Evolutionary conservation across 2,888 invertebrate genomes (phyloP), one percentile per base, ranked within the genome.

Genomic region (Xanthia togata): DNA sequence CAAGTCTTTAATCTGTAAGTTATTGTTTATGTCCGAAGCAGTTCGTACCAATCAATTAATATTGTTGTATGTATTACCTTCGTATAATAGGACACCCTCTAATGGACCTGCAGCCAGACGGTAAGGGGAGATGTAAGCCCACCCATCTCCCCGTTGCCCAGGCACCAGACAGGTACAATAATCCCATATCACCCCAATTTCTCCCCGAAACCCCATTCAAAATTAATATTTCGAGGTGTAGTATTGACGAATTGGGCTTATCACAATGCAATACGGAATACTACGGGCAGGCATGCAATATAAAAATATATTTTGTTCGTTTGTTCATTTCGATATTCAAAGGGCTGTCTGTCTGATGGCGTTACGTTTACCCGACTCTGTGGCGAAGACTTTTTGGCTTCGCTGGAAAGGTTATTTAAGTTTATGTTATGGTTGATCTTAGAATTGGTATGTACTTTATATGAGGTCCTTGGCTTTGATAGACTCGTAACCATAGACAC

Each of bases 111-210:
- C 69, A 69, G 74, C 38, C 63, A 75, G 74, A 76, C 64, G 67
- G 74, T 17, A 64, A 70, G 35, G 88, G 87, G 83, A 73, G 71
- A 68, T 81, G 77, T 86, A 79, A 83, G 74, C 87, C 85, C 84
- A 84, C 82, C 81, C 82, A 71, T 83, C 81, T 73, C 85, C 87
- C 82, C 65, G 85, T 85, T 85, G 79, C 79, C 82, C 60, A 35
- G 79, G 77, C 60, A 76, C 72, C 87, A 79, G 82, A 79, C 85
- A 72, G 70, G 55, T 74, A 75, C 57, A 50, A 76, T 63, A n/a
- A 71, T 73, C 72, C 12, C n/a, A 74, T 55, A 70, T 73, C 26
- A 60, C 57, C 55, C 50, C 26, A 17, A 9, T 55, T 55, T 26
- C 59, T 71, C 41, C 70, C 63, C 44, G 60, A 73, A 69, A 26